Percentiles rank a stretch among this genome's conserved stretches.
These are phyloP conservation scores for Blennius ocellaris DNA, from an alignment of 2,113 vertebrate genomes.

Conservation along the genomic window DNA sequence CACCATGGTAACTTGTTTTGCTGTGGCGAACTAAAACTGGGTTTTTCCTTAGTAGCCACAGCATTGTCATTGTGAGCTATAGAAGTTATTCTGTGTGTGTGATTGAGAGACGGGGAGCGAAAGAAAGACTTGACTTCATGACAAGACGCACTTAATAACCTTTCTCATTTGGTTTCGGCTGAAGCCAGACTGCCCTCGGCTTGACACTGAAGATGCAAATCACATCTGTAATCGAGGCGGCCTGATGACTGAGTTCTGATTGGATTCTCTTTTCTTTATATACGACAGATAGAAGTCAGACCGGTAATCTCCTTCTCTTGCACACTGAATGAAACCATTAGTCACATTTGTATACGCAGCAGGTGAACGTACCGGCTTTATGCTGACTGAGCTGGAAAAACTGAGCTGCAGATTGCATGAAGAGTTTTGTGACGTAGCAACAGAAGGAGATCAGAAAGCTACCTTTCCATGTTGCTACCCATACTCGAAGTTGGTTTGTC, in stretches of 20 bases:
- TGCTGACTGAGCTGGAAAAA: background rate
- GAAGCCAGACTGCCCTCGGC: conserved; percentile 37
- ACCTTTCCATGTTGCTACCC: background rate
- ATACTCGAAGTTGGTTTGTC: background rate
- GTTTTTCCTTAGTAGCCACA: too few species aligned
- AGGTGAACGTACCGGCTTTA: conserved; percentile 23
- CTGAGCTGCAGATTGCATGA: conserved; percentile 9
- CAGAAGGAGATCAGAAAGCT: background rate
- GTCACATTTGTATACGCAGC: conserved; percentile 51
- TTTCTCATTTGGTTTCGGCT: conserved; percentile 72
- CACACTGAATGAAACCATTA: conserved; percentile 57
- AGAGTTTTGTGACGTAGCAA: background rate
- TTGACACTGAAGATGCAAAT: conserved; percentile 50
- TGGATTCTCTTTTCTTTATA: conserved; percentile 42
- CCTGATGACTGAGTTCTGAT: conserved; percentile 54
- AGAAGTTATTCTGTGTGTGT: background rate
- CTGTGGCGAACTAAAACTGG: too few species aligned
- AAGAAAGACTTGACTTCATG: conserved; percentile 60
- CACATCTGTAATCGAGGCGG: conserved; percentile 52
- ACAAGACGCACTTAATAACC: conserved; percentile 73
- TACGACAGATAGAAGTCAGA: conserved; percentile 43
- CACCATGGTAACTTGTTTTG: too few species aligned
- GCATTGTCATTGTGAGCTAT: too few species aligned
- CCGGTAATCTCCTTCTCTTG: conserved; percentile 53
- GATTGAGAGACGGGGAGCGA: background rate